Base-by-base conservation (phyloP, 2,797 vertebrate species). In the Naso thynnoides region DNA sequence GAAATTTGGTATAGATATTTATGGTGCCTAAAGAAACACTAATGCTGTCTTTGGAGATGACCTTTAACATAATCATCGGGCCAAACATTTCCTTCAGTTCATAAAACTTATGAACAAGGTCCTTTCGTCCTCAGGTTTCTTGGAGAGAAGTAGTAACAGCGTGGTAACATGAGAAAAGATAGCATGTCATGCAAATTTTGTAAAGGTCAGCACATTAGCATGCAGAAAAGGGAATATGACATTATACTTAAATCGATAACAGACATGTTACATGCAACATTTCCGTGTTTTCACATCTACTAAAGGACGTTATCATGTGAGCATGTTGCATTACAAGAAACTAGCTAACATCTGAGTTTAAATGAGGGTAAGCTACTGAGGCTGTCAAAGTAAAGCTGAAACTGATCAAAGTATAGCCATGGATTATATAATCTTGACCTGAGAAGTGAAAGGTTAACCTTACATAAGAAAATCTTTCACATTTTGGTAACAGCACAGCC, bases 351-450 rank as follows among this genome's bases (percentile, higher is more conserved):
- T 8, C 33, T 36, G 33, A 29, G 23, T 1, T 13, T 50, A n/a
- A 36, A 8, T 58, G 5, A n/a, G 14, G 29, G 4, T n/a, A 45
- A 21, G n/a, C n/a, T 26, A 36, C 14, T 55, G 8, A 19, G 23
- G 14, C 21, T 60, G 57, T 31, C 42, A 24, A 24, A n/a, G 23
- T 58, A 21, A 70, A 66, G 47, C 15, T 41, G 8, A 54, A 8
- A 8, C 42, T 31, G 11, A 23, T 54, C 16, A 36, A 7, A 33
- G 10, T 36, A 36, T 2, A 36, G 33, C 33, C 33, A 36, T 36
- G 33, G 33, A 8, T 2, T 8, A 36, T 36, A 36, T 36, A 36
- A 36, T 36, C 33, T 36, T n/a, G n/a, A n/a, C n/a, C n/a, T n/a
- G n/a, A n/a, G n/a, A n/a, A n/a, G n/a, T 24, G 29, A 19, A 18